Evolutionary conservation across 2,113 vertebrate genomes (phyloP).

Genomic region (Sander lucioperca): DNA sequence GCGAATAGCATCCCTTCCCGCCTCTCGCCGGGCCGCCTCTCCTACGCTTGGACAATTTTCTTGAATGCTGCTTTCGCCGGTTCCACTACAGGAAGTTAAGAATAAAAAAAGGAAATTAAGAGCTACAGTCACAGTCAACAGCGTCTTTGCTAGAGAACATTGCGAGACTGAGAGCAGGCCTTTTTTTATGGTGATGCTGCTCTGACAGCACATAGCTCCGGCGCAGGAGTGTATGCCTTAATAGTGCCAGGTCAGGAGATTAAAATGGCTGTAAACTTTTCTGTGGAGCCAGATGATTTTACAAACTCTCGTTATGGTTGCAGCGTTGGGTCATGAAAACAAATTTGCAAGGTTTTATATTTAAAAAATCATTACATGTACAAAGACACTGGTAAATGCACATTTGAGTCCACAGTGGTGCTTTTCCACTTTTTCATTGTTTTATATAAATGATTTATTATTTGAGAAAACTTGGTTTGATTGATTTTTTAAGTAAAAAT

Average conservation of each 20-base stretch:
- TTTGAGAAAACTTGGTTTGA: background rate
- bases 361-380: background rate
- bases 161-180: conserved; percentile 8
- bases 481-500: background rate
- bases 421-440: background rate
- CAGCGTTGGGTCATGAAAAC: background rate
- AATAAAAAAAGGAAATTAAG: conserved; percentile 15
- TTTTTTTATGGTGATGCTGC: conserved; percentile 20
- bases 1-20: conserved; percentile 65
- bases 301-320: background rate
- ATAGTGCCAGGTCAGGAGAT: background rate
- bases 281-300: background rate
- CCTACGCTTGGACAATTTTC: conserved; percentile 50
- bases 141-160: conserved; percentile 1
- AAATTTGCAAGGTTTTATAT: background rate
- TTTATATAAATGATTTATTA: conserved; percentile 1
- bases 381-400: background rate
- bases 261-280: conserved; percentile 8
- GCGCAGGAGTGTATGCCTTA: background rate
- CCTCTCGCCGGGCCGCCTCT: conserved; percentile 30
- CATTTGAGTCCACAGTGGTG: background rate
- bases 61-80: conserved; percentile 31
- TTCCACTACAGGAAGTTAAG: conserved; percentile 25
- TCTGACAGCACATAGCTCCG: conserved; percentile 11
- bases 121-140: background rate